phyloP scores from a whole-genome alignment of 1,140 invertebrate genomes.

The Mercenaria mercenaria region DNA sequence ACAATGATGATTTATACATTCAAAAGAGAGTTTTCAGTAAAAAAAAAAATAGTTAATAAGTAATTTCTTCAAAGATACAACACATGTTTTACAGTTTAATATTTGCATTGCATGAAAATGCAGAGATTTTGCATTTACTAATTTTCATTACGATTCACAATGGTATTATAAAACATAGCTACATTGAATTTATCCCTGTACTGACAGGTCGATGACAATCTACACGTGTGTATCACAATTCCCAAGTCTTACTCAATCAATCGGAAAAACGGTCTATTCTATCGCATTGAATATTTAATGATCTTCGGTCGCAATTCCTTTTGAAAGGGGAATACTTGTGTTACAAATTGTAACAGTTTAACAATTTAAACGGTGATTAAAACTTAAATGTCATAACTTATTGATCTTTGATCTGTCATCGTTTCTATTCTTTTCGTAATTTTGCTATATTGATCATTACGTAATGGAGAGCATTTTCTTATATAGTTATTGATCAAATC shows the following conservation, averaged over 20 bases:
- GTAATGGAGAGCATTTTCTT: not conserved
- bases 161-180: not conserved
- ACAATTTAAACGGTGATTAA: conserved; percentile 22
- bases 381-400: conserved; percentile 24
- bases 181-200: not conserved
- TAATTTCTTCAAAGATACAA: no score
- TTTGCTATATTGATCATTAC: not conserved
- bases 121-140: not conserved
- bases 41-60: no score
- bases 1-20: no score
- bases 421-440: not conserved
- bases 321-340: not conserved
- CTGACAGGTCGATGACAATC: conserved; percentile 19
- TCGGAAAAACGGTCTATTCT: conserved; percentile 24
- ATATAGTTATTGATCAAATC: not conserved
- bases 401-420: conserved; percentile 21
- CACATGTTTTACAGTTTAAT: no score
- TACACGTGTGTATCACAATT: conserved; percentile 16
- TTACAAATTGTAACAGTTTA: conserved; percentile 34
- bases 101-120: no score
- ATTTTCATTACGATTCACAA: not conserved
- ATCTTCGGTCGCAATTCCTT: not conserved
- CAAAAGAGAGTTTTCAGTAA: no score
- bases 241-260: conserved; percentile 5
- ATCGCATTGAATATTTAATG: conserved; percentile 40